Base-by-base conservation (phyloP, 2,888 invertebrate species). In the Macrosiphum euphorbiae region DNA sequence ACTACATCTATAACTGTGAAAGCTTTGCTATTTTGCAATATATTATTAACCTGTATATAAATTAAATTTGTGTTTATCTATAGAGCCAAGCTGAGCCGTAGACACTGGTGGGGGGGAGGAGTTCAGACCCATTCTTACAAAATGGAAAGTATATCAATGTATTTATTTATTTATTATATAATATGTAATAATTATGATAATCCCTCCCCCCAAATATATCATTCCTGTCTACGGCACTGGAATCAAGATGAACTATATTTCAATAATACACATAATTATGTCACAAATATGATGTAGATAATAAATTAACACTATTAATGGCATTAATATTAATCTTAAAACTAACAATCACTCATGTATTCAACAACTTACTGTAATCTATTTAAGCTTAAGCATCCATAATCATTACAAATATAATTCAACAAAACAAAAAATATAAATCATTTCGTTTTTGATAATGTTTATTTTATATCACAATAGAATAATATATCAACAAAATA, bases 401-500 rank as follows among this genome's bases (percentile, higher is more conserved):
- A 78, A 78, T 90, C 24, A 84, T 20, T 52, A 91, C 35, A 50
- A 61, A 16, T 35, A 78, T 4, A n/a, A 13, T 41, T 26, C 41
- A 87, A 67, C 24, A 52, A 67, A 78, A 11, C 52, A 88, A 61
- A 78, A n/a, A 88, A 92, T 87, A 88, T 44, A 92, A 93, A n/a
- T 90, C 50, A 47, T 84, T 89, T 89, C 44, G 35, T 58, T 93
- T 61, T 85, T 61, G 78, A 90, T 92, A 92, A 89, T 55, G 4
- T 26, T 44, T 85, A 85, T 47, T 89, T 58, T 93, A 93, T 93
- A 93, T 93, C 85, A 93, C 89, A 93, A 93, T 7, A 88, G 85
- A 93, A 93, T 61, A 93, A 93, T 58, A 85, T 28, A 93, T 85
- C 55, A 93, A 93, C 89, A 93, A 90, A 52, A 90, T 85, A 93